A percentile compares a stretch with the other conserved stretches of the same genome.
Evolutionary conservation across 2,888 invertebrate genomes (phyloP).

Genomic region (Clivina fossor): DNA sequence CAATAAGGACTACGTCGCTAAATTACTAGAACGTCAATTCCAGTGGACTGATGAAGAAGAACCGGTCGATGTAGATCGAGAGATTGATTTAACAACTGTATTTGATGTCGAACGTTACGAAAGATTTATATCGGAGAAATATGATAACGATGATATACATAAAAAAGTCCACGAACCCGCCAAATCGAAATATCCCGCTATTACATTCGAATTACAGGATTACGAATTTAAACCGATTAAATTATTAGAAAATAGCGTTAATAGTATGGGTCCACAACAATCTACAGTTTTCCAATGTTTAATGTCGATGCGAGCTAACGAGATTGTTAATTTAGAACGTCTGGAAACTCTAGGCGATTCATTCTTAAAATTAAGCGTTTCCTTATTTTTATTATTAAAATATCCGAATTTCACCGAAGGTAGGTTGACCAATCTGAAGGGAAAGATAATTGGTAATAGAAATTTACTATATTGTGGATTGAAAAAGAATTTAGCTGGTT

Average conservation of each 20-base stretch:
- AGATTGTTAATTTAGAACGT: constrained; percentile 78
- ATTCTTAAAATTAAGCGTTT: constrained; percentile 78
- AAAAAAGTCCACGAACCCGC: constrained; percentile 50
- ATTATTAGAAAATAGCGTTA: constrained; percentile 29
- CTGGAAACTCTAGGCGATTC: constrained; percentile 89
- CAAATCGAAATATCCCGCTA: constrained; percentile 39
- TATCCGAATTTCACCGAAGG: constrained; percentile 77
- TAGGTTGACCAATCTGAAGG: constrained; percentile 71
- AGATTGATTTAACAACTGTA: constrained; percentile 59
- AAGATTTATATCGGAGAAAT: constrained; percentile 57
- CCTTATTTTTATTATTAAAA: constrained; percentile 69
- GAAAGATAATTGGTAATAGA: constrained; percentile 75
- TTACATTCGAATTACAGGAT: constrained; percentile 45
- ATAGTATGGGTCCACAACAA: constrained; percentile 54
- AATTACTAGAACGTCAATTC: constrained; percentile 54
- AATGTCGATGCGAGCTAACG: constrained; percentile 71
- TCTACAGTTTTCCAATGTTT: constrained; percentile 62
- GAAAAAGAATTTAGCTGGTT: constrained; percentile 58
- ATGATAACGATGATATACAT: constrained; percentile 39
- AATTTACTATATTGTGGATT: constrained; percentile 78
- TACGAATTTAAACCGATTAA: constrained; percentile 40
- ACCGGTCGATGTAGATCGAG: constrained; percentile 68
- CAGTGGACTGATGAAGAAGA: constrained; percentile 60
- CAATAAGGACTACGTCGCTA: constrained; percentile 49
- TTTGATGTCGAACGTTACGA: constrained; percentile 73